Evolutionary conservation across 2,113 vertebrate species (phyloP).

Genomic region (Diphyllodes magnificus): DNA sequence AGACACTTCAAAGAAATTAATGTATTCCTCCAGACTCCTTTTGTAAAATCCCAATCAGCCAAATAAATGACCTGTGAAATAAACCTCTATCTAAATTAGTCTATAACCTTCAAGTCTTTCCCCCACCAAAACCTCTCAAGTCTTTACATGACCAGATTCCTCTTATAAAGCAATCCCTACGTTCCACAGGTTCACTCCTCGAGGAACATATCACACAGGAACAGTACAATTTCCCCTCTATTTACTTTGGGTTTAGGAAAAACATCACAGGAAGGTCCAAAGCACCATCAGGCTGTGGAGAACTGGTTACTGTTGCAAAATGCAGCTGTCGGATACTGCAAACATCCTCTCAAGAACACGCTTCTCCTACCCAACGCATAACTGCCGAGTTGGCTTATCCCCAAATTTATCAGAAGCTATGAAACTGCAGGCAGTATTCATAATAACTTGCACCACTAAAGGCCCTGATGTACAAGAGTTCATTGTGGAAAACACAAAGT

Average conservation of each 20-base stretch:
- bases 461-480: neutral
- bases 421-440: neutral
- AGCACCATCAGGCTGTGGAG: neutral
- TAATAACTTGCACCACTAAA: neutral
- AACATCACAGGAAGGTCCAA: neutral
- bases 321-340: neutral
- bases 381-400: neutral
- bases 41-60: slow-evolving; percentile 24
- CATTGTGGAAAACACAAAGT: neutral
- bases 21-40: neutral
- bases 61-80: slow-evolving; percentile 56
- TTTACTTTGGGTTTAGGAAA: neutral
- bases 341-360: neutral
- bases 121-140: neutral
- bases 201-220: neutral
- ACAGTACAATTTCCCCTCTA: neutral
- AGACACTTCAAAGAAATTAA: slow-evolving; percentile 15
- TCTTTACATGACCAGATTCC: neutral
- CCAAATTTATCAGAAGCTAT: neutral
- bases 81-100: slow-evolving; percentile 33
- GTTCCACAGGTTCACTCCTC: neutral
- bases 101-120: slow-evolving; percentile 3
- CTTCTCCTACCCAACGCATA: neutral
- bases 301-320: neutral
- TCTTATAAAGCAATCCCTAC: neutral